phyloP scores from a whole-genome alignment of 1,140 invertebrate species.

The Drosophila trapezifrons region DNA sequence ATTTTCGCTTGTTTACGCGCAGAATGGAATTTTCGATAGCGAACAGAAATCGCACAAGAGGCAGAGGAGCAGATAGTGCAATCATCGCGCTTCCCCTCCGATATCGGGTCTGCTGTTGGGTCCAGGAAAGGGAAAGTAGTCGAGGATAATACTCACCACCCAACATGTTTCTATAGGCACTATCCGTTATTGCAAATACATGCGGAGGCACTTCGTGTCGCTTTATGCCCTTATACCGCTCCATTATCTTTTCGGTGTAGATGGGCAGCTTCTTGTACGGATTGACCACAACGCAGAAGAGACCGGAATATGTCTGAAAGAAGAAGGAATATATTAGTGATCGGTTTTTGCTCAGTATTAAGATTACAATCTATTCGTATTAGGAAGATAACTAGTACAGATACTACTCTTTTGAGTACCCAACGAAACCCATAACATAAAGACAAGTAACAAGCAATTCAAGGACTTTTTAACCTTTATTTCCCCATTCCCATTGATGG shows the following conservation, averaged over 20 bases:
- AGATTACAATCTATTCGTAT: too few relatives aligned
- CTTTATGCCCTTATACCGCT: slow-evolving; percentile 99
- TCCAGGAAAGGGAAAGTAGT: neutral
- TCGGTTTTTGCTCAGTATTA: neutral
- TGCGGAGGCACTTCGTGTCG: slow-evolving; percentile 99
- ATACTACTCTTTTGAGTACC: too few relatives aligned
- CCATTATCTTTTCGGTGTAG: slow-evolving; percentile 99
- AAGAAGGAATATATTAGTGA: slow-evolving; percentile 36
- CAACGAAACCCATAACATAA: neutral
- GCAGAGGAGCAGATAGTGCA: slow-evolving; percentile 4
- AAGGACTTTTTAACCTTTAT: neutral
- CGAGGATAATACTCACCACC: slow-evolving; percentile 91
- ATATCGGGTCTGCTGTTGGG: slow-evolving; percentile 95
- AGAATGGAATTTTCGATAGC: slow-evolving; percentile 65
- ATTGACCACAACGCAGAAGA: slow-evolving; percentile 99
- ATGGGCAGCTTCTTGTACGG: slow-evolving; percentile 99
- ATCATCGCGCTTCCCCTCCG: slow-evolving; percentile 92
- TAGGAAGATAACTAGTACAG: too few relatives aligned
- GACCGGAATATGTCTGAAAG: slow-evolving; percentile 98
- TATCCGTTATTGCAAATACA: slow-evolving; percentile 99
- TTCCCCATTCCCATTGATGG: neutral
- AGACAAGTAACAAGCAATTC: neutral
- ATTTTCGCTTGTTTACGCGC: slow-evolving; percentile 35
- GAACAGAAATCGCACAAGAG: slow-evolving; percentile 16
- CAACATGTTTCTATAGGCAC: slow-evolving; percentile 98